Conservation (phyloP, 2,113 vertebrate genomes). For the Larimichthys crocea region DNA sequence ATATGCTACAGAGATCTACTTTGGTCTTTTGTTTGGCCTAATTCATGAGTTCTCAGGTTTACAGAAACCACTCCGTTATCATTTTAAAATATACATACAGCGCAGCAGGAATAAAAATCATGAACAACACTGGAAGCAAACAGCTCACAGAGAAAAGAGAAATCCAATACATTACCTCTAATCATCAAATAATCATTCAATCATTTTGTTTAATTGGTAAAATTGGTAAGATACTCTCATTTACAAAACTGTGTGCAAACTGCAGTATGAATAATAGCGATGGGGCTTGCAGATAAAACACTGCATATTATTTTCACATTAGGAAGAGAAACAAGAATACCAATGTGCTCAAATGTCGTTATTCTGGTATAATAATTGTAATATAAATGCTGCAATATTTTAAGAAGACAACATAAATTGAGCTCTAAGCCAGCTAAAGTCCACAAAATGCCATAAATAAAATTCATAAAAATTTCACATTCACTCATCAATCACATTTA, state of each 20-base stretch:
- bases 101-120: constrained; percentile 37
- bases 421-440: background rate
- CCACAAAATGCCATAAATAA: background rate
- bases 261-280: no score
- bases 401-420: background rate
- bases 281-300: background rate
- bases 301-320: background rate
- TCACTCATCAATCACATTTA: constrained; percentile 1
- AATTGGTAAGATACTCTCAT: constrained; percentile 27
- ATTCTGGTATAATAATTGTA: background rate
- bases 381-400: background rate
- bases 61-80: background rate
- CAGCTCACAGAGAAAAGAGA: constrained; percentile 29
- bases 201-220: constrained; percentile 22
- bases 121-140: constrained; percentile 20
- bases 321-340: background rate
- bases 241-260: constrained; percentile 4
- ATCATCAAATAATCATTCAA: constrained; percentile 15
- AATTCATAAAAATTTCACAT: background rate
- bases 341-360: background rate
- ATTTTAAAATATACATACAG: constrained; percentile 33
- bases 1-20: constrained; percentile 21
- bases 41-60: constrained; percentile 37
- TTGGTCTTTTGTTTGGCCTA: constrained; percentile 34
- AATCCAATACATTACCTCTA: constrained; percentile 24